Evolutionary conservation across 1,140 invertebrate genomes (phyloP).

Genomic region (Trigoniulus corallinus): DNA sequence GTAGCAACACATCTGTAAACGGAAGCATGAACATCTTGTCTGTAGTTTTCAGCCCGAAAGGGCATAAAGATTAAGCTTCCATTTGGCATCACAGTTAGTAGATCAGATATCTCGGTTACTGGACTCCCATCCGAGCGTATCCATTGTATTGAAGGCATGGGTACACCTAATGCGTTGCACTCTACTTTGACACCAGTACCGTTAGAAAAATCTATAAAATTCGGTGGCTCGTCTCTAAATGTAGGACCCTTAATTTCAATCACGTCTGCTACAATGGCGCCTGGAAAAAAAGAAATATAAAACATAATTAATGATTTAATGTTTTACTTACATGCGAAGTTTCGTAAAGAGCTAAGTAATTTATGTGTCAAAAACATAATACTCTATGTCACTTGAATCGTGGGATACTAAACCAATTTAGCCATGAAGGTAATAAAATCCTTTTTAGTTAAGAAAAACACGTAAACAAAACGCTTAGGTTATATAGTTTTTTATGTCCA

Average conservation of each 20-base stretch:
- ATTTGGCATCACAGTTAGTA: neutral
- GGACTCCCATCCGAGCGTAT: neutral
- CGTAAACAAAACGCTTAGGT: too few relatives aligned
- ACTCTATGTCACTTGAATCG: too few relatives aligned
- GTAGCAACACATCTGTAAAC: neutral
- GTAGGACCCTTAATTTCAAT: slow-evolving; percentile 19
- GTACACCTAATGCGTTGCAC: neutral
- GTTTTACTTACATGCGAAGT: too few relatives aligned
- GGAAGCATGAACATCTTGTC: neutral
- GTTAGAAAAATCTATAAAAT: neutral
- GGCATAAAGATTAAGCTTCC: neutral
- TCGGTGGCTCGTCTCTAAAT: slow-evolving; percentile 22
- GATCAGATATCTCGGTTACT: neutral
- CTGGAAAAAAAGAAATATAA: too few relatives aligned
- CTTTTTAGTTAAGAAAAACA: too few relatives aligned
- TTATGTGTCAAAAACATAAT: too few relatives aligned
- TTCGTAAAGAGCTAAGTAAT: too few relatives aligned
- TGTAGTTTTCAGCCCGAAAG: neutral
- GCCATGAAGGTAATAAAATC: too few relatives aligned
- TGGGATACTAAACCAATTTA: too few relatives aligned
- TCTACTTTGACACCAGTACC: neutral
- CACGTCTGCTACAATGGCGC: too few relatives aligned
- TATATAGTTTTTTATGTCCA: too few relatives aligned
- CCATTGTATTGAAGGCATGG: neutral
- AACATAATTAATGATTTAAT: too few relatives aligned